Base-by-base conservation (phyloP, 2,888 invertebrate species). In the Sminthurides aquaticus region DNA sequence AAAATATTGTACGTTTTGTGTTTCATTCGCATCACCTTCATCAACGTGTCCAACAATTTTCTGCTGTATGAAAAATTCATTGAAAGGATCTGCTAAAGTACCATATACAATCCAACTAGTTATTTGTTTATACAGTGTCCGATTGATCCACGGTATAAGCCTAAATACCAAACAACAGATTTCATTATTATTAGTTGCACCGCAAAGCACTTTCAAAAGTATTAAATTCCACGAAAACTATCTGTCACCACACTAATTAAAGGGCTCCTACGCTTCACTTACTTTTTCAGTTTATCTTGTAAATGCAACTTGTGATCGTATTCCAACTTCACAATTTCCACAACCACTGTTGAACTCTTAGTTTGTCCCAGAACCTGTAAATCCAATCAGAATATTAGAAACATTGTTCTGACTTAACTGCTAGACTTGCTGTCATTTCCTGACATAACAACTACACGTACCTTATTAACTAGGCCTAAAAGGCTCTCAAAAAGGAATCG, bases 101-200 rank as follows among this genome's bases (percentile, higher is more conserved):
- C 74, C 74, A 60, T 68, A 73, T 2, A 70, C 70, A 48, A 73
- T 63, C 74, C 74, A 74, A 62, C 69, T 72, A 0, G 68, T 73
- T 15, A 74, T 70, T 64, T 74, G 74, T 49, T 71, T 69, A 54
- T 69, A 73, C 2, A 74, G 61, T 26, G 69, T 64, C 15, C 65
- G 57, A 60, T 74, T 73, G 1, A 71, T 65, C 69, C 72, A 69
- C 3, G 69, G 71, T 48, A 69, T 66, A 3, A 74, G 34, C 29
- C 72, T 73, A 54, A 5, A n/a, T n/a, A n/a, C 54, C 60, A 48
- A 20, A 64, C 56, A 8, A 57, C 20, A 43, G n/a, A 11, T n/a
- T 25, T 20, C 8, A 26, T 8, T 5, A 56, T 24, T 8, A 8
- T 20, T 8, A 56, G 29, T 27, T 57, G 5, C 11, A 27, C 29